Conservation (phyloP, 2,113 vertebrate genomes). For the Apodemus speciosus region DNA sequence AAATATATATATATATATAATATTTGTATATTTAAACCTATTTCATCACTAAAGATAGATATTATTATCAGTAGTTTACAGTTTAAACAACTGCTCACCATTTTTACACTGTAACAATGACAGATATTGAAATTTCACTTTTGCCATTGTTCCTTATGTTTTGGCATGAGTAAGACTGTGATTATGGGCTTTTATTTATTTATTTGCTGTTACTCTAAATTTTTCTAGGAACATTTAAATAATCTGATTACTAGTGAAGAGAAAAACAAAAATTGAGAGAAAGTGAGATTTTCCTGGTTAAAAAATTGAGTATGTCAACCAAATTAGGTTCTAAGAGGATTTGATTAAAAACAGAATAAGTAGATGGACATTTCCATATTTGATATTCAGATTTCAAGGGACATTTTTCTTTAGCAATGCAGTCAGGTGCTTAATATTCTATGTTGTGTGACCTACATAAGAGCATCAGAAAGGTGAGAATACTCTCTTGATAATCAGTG, state of each 20-base stretch:
- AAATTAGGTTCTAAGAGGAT: background rate
- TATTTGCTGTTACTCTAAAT: background rate
- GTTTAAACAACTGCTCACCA: conserved; percentile 1
- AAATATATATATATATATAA: background rate
- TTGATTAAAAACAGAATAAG: conserved; percentile 40
- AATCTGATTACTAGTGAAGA: background rate
- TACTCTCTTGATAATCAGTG: background rate
- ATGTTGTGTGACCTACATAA: background rate
- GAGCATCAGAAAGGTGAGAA: background rate
- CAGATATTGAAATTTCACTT: background rate
- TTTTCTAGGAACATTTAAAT: background rate
- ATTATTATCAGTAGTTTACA: background rate
- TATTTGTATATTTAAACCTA: background rate
- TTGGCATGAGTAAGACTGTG: background rate
- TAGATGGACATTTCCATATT: background rate
- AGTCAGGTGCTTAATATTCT: conserved; percentile 33
- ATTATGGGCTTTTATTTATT: background rate
- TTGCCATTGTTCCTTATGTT: conserved; percentile 4
- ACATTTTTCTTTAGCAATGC: background rate
- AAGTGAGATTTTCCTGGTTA: background rate
- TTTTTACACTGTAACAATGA: background rate
- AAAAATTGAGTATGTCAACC: conserved; percentile 27
- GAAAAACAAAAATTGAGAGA: background rate
- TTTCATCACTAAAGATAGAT: background rate
- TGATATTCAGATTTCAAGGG: conserved; percentile 11